Evolutionary conservation across 1,140 invertebrate species (phyloP).

Genomic region (Lordiphosa collinella): DNA sequence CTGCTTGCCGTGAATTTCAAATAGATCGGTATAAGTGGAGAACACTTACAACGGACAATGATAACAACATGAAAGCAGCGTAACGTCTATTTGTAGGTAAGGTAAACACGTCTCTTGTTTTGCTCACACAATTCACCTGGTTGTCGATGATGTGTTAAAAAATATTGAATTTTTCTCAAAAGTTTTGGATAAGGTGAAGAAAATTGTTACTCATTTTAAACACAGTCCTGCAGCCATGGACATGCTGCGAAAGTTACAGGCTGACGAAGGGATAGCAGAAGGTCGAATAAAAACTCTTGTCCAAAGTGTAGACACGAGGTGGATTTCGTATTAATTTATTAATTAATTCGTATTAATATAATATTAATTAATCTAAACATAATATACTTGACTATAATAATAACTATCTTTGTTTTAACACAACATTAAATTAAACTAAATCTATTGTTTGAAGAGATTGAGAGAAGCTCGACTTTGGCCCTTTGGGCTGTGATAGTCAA

Average conservation of each 20-base stretch:
- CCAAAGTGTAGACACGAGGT: constrained; percentile 18
- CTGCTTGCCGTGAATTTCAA: too few relatives aligned
- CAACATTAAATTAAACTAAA: constrained; percentile 9
- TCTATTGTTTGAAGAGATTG: constrained; percentile 8
- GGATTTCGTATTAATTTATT: constrained; percentile 12
- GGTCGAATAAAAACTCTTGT: constrained; percentile 14
- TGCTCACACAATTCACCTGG: too few relatives aligned
- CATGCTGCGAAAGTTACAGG: too few relatives aligned
- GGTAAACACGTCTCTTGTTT: too few relatives aligned
- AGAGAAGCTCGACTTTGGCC: constrained; percentile 3
- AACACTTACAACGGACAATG: constrained; percentile 17
- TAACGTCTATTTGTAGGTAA: too few relatives aligned
- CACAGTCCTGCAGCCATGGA: too few relatives aligned
- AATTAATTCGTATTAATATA: constrained; percentile 5
- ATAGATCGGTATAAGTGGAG: constrained; percentile 13
- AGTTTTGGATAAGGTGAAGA: too few relatives aligned
- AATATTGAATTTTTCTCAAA: too few relatives aligned
- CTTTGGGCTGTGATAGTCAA: background rate
- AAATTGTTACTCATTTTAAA: too few relatives aligned
- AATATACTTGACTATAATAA: constrained; percentile 6
- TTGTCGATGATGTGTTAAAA: too few relatives aligned
- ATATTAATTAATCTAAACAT: constrained; percentile 5
- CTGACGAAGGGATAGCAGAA: constrained; percentile 18
- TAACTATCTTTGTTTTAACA: constrained; percentile 9
- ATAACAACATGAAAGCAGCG: background rate